A percentile compares a stretch with the other conserved stretches of the same genome.
phyloP scores from a whole-genome alignment of 2,113 vertebrate species.

The Cyanoliseus patagonus region DNA sequence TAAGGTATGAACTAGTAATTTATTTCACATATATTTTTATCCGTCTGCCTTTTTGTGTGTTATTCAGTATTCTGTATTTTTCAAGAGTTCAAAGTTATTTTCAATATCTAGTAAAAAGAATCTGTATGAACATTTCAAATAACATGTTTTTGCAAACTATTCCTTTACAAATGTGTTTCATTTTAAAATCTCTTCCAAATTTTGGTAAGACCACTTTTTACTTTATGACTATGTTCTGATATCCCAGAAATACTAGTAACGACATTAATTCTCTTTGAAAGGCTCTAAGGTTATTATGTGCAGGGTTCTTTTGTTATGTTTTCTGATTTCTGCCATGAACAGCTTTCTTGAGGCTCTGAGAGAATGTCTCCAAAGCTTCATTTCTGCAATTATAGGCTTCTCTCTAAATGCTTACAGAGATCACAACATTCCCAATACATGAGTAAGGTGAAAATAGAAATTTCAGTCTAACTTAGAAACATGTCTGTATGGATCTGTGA shows the following conservation, averaged over 20 bases:
- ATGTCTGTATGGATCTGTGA: not conserved
- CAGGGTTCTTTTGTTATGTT: not conserved
- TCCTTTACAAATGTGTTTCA: not conserved
- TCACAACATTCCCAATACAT: not conserved
- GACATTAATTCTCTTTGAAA: not conserved
- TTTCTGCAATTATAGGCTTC: not conserved
- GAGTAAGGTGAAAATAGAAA: not conserved
- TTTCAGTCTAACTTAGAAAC: not conserved
- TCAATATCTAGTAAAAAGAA: not conserved
- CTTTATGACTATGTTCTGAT: not conserved
- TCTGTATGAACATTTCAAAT: not conserved
- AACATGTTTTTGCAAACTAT: not conserved
- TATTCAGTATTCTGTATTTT: not conserved
- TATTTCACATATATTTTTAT: not conserved
- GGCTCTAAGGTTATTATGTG: not conserved
- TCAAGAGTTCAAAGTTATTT: not conserved
- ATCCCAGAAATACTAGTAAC: not conserved
- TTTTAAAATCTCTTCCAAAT: not conserved
- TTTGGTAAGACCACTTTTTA: not conserved
- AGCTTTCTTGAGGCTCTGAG: not conserved
- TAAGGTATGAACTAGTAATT: slow-evolving; percentile 81
- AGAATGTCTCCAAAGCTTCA: not conserved
- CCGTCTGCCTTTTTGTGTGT: not conserved
- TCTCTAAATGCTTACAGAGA: not conserved
- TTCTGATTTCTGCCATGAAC: not conserved